phyloP scores from a whole-genome alignment of 2,888 invertebrate species.

The Melinaea marsaeus region DNA sequence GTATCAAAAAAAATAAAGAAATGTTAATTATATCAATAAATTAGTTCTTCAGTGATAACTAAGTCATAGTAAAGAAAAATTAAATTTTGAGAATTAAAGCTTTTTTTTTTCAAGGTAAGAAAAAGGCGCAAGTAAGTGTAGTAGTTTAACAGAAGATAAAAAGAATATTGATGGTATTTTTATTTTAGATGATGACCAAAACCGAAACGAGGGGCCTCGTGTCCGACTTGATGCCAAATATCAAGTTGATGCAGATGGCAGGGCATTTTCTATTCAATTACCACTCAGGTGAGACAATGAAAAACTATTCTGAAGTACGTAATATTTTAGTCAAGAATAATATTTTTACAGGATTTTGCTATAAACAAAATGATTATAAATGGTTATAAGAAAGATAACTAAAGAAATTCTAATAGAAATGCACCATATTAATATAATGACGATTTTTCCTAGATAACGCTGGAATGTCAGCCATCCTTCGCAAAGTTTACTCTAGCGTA shows the following conservation, averaged over 20 bases:
- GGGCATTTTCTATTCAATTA: slow-evolving; percentile 91
- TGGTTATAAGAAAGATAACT: too few species aligned
- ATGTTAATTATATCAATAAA: not conserved
- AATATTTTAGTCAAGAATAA: too few species aligned
- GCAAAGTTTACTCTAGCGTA: slow-evolving; percentile 78
- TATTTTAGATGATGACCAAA: slow-evolving; percentile 69
- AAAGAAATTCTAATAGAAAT: too few species aligned
- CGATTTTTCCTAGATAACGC: slow-evolving; percentile 51
- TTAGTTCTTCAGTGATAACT: not conserved
- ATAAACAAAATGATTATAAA: too few species aligned
- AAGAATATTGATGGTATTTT: slow-evolving; percentile 26
- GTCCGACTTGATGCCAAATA: slow-evolving; percentile 90
- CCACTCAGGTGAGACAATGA: slow-evolving; percentile 73
- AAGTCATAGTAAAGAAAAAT: not conserved
- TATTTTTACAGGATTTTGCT: too few species aligned
- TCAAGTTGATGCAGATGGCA: slow-evolving; percentile 85
- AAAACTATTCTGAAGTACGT: too few species aligned
- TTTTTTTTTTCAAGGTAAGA: slow-evolving; percentile 20
- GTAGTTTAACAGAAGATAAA: slow-evolving; percentile 5
- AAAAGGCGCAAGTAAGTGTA: slow-evolving; percentile 8
- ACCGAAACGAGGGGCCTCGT: slow-evolving; percentile 82
- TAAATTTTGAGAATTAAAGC: slow-evolving; percentile 3
- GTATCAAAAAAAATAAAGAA: not conserved
- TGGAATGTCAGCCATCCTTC: slow-evolving; percentile 73
- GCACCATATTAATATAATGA: too few species aligned